Evolutionary conservation across 2,888 invertebrate species (phyloP), one percentile per base, ranked within the genome.

Genomic region (Plusia festucae): DNA sequence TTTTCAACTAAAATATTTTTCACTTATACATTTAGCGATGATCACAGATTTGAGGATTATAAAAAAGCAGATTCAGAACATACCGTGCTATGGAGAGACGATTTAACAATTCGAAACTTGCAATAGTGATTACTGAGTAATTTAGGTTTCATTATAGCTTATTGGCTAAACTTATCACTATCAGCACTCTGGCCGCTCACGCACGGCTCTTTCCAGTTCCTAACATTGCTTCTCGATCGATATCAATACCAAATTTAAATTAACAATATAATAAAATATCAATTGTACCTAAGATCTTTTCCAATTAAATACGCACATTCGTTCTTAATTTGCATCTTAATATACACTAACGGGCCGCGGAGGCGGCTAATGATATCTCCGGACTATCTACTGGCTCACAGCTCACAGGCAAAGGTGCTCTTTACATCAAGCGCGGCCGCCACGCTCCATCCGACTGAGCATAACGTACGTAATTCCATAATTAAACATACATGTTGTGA

Each of bases 271-370:
- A 93, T 94, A 94, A 94, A 94, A 94, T 94, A 94, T 94, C 93
- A 94, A 94, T 95, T 94, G 93, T 94, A 94, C 93, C 94, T 94
- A 94, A 94, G 94, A 94, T 94, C 93, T 93, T 92, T 93, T 93
- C 92, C 91, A 91, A 85, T 90, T 91, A 89, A 92, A 92, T 91
- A 93, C 90, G 92, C 91, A 92, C 91, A 90, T 90, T 88, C 90
- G 85, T 90, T 90, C 88, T 86, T 84, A 85, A 85, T 88, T 90
- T 88, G 87, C 90, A 88, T 91, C 83, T 87, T 85, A 91, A 85
- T 91, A 90, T 91, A 93, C 90, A 93, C 85, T 88, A 88, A 82
- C 81, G 80, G 76, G 81, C 81, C 85, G 85, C 83, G 68, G 73
- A 72, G 75, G 79, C 84, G 82, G 81, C 85, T 76, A 76, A 82